These are phyloP conservation scores for Anoura caudifer DNA, from an alignment of 2,113 vertebrate genomes.

Conservation along the genomic window DNA sequence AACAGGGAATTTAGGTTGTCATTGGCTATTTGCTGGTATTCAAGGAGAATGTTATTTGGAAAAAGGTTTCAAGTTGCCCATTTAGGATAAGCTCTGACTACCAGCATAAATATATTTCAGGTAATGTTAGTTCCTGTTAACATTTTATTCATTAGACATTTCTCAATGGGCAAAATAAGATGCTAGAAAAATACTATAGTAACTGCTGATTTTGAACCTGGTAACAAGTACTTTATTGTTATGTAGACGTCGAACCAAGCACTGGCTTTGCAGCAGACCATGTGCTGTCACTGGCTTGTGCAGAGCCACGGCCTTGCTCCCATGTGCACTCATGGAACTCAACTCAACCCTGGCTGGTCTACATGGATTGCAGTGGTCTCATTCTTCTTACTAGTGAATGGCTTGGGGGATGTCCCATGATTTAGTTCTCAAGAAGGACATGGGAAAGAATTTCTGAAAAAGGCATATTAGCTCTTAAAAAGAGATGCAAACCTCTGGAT, in stretches of 20 bases:
- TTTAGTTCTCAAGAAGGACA: neutral
- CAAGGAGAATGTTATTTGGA: neutral
- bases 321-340: neutral
- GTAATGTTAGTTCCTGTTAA: neutral
- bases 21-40: neutral
- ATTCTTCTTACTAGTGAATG: neutral
- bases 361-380: neutral
- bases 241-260: neutral
- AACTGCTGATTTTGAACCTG: neutral
- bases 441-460: neutral
- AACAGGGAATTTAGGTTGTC: neutral
- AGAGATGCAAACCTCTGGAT: neutral
- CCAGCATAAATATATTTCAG: neutral
- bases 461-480: neutral
- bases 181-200: neutral
- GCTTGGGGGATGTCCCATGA: neutral
- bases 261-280: neutral
- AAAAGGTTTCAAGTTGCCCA: neutral
- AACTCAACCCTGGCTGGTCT: neutral
- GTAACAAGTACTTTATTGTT: neutral
- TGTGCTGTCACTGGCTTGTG: neutral
- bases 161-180: neutral
- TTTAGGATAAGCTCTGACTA: neutral
- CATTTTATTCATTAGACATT: neutral
- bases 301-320: neutral